Conservation (phyloP, 2,113 vertebrate genomes). For the Rutilus rutilus region DNA sequence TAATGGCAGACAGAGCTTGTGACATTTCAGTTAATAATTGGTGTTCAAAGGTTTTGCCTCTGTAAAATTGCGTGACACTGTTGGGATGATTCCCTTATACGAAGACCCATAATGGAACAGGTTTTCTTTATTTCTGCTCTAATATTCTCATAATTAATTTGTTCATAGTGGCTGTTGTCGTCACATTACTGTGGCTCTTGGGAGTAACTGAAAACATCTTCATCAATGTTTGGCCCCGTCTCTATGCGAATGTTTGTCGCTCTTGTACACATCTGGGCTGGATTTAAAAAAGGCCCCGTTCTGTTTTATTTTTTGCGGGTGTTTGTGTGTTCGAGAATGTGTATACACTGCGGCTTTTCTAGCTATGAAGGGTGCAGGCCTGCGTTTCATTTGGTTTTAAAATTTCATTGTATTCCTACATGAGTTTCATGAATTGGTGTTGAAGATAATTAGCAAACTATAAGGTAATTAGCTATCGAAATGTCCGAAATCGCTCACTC, state of each 20-base stretch:
- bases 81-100: neutral
- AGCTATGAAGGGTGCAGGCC: conserved; percentile 38
- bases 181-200: conserved; percentile 21
- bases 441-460: conserved; percentile 2
- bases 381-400: neutral
- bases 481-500: neutral
- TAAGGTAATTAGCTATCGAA: neutral
- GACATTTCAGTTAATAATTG: conserved; percentile 14
- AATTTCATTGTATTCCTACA: conserved; percentile 35
- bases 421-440: conserved; percentile 62
- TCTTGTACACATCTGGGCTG: conserved; percentile 48
- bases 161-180: conserved; percentile 8
- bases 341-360: conserved; percentile 50
- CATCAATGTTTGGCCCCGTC: conserved; percentile 25
- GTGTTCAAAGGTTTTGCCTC: conserved; percentile 9
- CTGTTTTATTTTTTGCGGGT: conserved; percentile 46
- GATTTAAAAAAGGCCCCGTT: conserved; percentile 39
- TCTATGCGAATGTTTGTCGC: conserved; percentile 24
- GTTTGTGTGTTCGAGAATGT: conserved; percentile 49
- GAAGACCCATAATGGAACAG: neutral
- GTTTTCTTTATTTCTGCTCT: neutral
- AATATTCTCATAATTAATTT: conserved; percentile 1
- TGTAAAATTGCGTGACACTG: neutral
- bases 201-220: conserved; percentile 4
- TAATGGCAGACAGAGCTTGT: conserved; percentile 4